A percentile compares a stretch with the other conserved stretches of the same genome.
Evolutionary conservation across 53 echinoderm and acorn worm species (phyloP).

Genomic region (Pentamera pediparva): DNA sequence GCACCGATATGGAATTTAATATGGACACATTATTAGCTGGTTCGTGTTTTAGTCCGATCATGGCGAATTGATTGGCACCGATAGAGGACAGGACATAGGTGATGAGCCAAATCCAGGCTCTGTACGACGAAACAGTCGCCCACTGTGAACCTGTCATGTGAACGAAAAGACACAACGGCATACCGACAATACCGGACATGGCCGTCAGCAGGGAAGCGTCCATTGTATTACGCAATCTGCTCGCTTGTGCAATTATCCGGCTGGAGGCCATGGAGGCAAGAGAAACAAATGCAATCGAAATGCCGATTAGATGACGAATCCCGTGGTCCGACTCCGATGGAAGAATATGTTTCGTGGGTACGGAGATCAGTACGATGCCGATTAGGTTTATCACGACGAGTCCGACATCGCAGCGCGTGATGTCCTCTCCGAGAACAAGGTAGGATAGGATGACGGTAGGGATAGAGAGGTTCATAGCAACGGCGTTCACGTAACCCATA

Average conservation of each 20-base stretch:
- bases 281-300: neutral
- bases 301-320: neutral
- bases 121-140: neutral
- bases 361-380: neutral
- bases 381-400: neutral
- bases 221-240: neutral
- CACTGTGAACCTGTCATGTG: neutral
- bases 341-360: neutral
- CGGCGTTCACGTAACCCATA: slow-evolving; percentile 1
- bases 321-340: neutral
- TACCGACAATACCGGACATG: slow-evolving; percentile 3
- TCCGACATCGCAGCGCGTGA: neutral
- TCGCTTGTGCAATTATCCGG: neutral
- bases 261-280: neutral
- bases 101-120: neutral
- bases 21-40: neutral
- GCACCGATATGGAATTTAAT: neutral
- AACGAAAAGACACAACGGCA: neutral
- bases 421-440: neutral
- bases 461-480: neutral
- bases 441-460: neutral
- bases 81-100: neutral
- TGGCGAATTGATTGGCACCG: slow-evolving; percentile 9
- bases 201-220: neutral
- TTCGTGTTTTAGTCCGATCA: slow-evolving; percentile 4